Conservation (phyloP, 2,888 invertebrate genomes). For the Oxyscelio sp. region DNA sequence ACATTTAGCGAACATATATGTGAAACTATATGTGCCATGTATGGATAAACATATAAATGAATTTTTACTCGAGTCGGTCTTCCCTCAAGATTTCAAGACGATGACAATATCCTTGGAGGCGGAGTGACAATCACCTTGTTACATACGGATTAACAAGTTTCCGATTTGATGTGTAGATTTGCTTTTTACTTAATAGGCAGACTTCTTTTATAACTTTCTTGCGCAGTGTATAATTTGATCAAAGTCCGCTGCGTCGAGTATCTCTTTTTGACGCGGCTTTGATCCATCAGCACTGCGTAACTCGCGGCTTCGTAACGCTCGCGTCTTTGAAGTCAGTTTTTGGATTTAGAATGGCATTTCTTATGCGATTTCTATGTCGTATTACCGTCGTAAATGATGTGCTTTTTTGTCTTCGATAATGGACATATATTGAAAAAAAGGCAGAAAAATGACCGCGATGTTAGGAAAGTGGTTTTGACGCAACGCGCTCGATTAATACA, state of each 20-base stretch:
- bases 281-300: slow-evolving; percentile 73
- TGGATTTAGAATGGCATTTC: slow-evolving; percentile 66
- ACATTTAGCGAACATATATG: too few species aligned
- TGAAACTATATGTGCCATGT: too few species aligned
- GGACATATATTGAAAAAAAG: slow-evolving; percentile 52
- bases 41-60: too few species aligned
- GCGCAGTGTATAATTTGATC: slow-evolving; percentile 70
- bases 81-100: neutral
- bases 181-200: slow-evolving; percentile 58
- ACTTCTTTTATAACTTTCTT: slow-evolving; percentile 69
- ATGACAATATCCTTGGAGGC: slow-evolving; percentile 10
- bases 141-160: slow-evolving; percentile 59
- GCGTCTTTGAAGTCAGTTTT: slow-evolving; percentile 72
- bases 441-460: slow-evolving; percentile 10
- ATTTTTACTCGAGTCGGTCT: too few species aligned
- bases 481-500: slow-evolving; percentile 28
- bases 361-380: slow-evolving; percentile 63
- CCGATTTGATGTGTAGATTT: slow-evolving; percentile 62
- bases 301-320: slow-evolving; percentile 58
- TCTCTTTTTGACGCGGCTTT: slow-evolving; percentile 68
- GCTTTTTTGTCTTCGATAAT: slow-evolving; percentile 57
- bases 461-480: slow-evolving; percentile 30
- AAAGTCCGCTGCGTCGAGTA: slow-evolving; percentile 63
- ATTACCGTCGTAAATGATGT: slow-evolving; percentile 61
- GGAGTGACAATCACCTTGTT: slow-evolving; percentile 42